Base-by-base conservation (phyloP, 1,140 invertebrate genomes). In the Heliothis subflexa region DNA sequence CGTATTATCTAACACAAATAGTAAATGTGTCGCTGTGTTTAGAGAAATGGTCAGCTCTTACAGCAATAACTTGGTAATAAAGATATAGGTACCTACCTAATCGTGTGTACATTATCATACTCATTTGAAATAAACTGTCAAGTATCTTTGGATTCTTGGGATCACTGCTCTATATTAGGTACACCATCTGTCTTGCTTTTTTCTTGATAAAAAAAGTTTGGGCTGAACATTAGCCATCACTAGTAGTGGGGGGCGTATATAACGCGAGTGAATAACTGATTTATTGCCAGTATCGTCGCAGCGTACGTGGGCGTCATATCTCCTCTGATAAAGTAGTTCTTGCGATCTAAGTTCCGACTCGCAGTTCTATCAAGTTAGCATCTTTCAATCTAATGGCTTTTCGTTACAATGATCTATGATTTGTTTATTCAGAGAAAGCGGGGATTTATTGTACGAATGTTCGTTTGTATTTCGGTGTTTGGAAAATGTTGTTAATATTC, bases 381-480 rank as follows among this genome's bases (percentile, higher is more conserved):
- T 83, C 79, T 79, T 49, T 80, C 45, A 59, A 77, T 82, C 64
- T 81, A 83, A 86, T 82, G 82, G 81, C 47, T 82, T 80, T 79
- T 78, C 75, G 64, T 78, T 81, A 52, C 75, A 70, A 79, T 85
- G 83, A 85, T 86, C 78, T 83, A 86, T 79, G 74, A 57, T 83
- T 81, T 84, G 80, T 86, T 86, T 85, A 79, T 86, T 52, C 81
- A 54, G 78, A 55, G 81, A 82, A 82, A 84, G 81, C 79, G 73
- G n/a, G 75, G 80, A 82, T 66, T 81, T 70, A 52, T 54, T 47
- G 16, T 68, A 55, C 28, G 49, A 77, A 55, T 66, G 62, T 66
- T 57, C 62, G 55, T 13, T 66, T 77, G 21, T 64, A 16, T 73
- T 45, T 57, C 61, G 21, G 21, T 57, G 54, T 54, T 40, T 14